A percentile compares a stretch with the other conserved stretches of the same genome.
Conservation (phyloP, 2,113 vertebrate genomes). For the Neogale vison region DNA sequence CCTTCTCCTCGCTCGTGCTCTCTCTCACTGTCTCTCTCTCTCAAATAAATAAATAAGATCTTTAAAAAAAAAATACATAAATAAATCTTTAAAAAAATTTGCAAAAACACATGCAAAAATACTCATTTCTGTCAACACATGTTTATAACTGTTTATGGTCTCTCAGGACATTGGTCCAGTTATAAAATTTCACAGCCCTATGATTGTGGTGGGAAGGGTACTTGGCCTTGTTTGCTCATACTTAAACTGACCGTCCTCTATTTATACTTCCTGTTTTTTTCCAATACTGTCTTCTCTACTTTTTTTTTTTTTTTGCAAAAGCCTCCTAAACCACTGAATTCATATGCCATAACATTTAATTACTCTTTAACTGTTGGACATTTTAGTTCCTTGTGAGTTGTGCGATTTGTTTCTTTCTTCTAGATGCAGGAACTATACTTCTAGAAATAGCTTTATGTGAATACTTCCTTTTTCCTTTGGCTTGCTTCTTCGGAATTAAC, state of each 20-base stretch:
- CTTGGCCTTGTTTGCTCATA: background rate
- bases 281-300: background rate
- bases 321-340: background rate
- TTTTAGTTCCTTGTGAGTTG: background rate
- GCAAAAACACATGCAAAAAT: background rate
- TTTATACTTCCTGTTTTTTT: background rate
- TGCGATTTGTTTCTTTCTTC: background rate
- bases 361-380: background rate
- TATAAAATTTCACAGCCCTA: background rate
- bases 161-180: background rate
- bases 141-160: background rate
- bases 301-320: background rate
- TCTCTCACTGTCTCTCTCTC: too few relatives aligned
- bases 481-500: background rate
- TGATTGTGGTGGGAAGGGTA: background rate
- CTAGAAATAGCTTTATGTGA: background rate
- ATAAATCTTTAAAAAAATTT: too few relatives aligned
- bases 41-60: too few relatives aligned
- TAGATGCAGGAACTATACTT: background rate
- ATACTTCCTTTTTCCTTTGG: background rate
- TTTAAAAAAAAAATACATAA: too few relatives aligned
- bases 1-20: too few relatives aligned
- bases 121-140: background rate
- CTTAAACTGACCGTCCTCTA: background rate
- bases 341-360: background rate